Base-by-base conservation (phyloP, 2,113 vertebrate genomes). In the Coregonus clupeaformis region DNA sequence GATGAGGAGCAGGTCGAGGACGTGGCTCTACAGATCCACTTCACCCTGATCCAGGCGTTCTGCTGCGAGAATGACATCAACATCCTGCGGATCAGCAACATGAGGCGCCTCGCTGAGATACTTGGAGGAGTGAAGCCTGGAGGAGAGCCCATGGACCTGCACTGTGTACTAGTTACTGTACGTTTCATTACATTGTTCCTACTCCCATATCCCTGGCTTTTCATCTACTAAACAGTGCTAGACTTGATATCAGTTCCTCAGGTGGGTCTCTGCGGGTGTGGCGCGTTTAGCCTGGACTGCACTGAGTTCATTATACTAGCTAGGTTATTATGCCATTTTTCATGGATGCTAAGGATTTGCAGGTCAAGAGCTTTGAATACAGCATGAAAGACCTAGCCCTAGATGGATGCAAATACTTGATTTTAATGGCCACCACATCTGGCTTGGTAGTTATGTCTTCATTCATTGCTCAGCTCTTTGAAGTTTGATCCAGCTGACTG, bases 1-100 rank as follows among this genome's bases (percentile, higher is more conserved):
- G 96, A 98, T 27, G 96, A 97, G 77, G 93, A 94, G 76, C 94
- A 95, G 25, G 94, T 93, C 52, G 90, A 92, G 71, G 96, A 98
- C 72, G 96, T 97, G 70, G 97, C 97, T 1, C 91, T 98, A 77
- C 97, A 98, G 92, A 98, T 98, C 82, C 97, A 98, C 80, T 98
- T 98, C 88, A 98, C 97, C 1, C 78, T 98, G 69, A 97, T 98
- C 87, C 95, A 96, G 84, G 97, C 97, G 0, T 98, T 98, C 86
- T 98, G 97, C 91, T 97, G 97, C 30, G 97, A 98, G 87, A 98
- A 98, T 84, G 96, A 98, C 94, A 98, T 98, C 86, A 94, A 95
- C 93, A 98, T 98, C 89, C 89, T 98, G 80, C 92, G 97, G 1
- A 96, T 98, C 89, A 95, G 93, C 92, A 97, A 97, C 91, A 95